Conservation (phyloP, 1,140 invertebrate species). For the Cydia pomonella region DNA sequence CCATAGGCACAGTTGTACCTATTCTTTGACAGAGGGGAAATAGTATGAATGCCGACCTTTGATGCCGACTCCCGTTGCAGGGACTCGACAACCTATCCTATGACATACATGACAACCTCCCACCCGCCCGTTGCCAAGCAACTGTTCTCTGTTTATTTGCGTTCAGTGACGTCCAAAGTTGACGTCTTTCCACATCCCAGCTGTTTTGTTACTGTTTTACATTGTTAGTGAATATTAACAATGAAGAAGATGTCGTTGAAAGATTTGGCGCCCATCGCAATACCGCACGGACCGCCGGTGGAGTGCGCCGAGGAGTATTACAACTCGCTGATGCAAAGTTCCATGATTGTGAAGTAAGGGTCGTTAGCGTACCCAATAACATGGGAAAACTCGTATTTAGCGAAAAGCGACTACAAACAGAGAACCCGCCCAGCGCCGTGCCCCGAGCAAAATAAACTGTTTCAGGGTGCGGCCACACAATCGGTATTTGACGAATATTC, state of each 20-base stretch:
- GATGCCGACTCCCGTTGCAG: too few species aligned
- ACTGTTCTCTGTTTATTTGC: constrained; percentile 34
- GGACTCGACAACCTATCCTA: not conserved
- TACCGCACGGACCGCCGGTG: constrained; percentile 76
- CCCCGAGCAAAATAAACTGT: too few species aligned
- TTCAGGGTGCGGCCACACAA: too few species aligned
- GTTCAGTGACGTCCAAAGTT: not conserved
- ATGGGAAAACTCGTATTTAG: not conserved
- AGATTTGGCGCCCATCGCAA: constrained; percentile 74
- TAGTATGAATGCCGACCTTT: too few species aligned
- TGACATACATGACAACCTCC: too few species aligned
- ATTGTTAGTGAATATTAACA: not conserved
- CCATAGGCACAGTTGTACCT: too few species aligned
- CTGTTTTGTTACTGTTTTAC: constrained; percentile 18
- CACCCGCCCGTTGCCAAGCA: constrained; percentile 37
- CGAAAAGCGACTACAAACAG: too few species aligned
- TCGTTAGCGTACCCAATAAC: not conserved
- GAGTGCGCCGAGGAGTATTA: constrained; percentile 73
- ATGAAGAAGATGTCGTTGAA: constrained; percentile 66
- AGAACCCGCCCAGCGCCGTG: too few species aligned
- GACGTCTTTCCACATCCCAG: not conserved
- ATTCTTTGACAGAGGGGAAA: too few species aligned
- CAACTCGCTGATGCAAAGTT: constrained; percentile 72
- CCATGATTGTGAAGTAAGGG: constrained; percentile 69
- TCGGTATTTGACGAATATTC: too few species aligned